phyloP scores from a whole-genome alignment of 2,888 invertebrate species.

The Frankliniella fusca region DNA sequence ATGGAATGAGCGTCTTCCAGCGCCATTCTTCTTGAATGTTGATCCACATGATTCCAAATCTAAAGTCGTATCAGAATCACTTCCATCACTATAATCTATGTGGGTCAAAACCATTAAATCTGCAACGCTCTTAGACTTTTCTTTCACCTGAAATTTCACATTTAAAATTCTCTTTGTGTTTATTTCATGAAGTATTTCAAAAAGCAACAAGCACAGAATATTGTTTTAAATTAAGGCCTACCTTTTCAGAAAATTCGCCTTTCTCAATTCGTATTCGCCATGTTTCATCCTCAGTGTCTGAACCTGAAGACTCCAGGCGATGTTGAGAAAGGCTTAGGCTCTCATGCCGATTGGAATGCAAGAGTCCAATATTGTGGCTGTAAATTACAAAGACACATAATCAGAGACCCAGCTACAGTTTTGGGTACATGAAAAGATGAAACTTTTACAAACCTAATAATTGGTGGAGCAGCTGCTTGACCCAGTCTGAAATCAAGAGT shows the following conservation, averaged over 20 bases:
- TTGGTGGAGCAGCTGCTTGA: neutral
- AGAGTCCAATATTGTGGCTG: neutral
- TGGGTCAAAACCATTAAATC: conserved; percentile 65
- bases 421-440: neutral
- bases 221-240: neutral
- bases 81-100: conserved; percentile 57
- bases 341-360: conserved; percentile 27
- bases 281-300: conserved; percentile 61
- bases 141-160: conserved; percentile 50
- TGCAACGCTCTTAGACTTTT: conserved; percentile 63
- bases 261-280: conserved; percentile 58
- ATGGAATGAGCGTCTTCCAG: neutral
- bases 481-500: conserved; percentile 13
- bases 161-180: no score
- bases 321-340: conserved; percentile 29
- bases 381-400: no score
- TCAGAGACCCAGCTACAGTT: neutral
- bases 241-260: conserved; percentile 48
- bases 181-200: no score
- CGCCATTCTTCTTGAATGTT: neutral
- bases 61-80: conserved; percentile 48
- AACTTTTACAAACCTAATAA: neutral
- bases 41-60: neutral
- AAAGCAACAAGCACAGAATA: no score
- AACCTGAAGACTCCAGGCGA: conserved; percentile 48